These are phyloP conservation scores for Climacteris rufus DNA, from an alignment of 2,113 vertebrate species.

Conservation along the genomic window DNA sequence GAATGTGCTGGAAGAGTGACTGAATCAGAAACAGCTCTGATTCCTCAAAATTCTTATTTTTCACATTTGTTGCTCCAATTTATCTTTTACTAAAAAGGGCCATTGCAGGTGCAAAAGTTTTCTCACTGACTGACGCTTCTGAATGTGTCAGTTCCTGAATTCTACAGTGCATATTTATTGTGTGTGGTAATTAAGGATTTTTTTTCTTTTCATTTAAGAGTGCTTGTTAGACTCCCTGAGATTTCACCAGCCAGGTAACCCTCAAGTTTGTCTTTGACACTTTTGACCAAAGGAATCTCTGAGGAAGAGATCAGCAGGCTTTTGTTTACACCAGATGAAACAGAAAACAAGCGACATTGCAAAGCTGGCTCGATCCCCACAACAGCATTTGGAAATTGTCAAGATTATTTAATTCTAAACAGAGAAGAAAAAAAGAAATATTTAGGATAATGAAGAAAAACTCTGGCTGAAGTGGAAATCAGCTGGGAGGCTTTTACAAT, in stretches of 20 bases:
- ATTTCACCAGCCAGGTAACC: not conserved
- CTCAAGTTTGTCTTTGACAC: not conserved
- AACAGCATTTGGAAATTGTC: not conserved
- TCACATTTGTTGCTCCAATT: not conserved
- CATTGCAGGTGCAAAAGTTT: not conserved
- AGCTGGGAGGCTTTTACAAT: not conserved
- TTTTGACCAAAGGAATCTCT: not conserved
- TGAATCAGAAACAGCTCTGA: not conserved
- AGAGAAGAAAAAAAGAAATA: not conserved
- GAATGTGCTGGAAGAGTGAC: not conserved
- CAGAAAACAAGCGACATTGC: not conserved
- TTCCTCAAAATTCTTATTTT: not conserved
- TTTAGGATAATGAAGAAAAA: not conserved
- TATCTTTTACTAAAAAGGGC: not conserved
- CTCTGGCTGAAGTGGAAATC: not conserved
- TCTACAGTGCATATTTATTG: not conserved
- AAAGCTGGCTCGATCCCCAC: not conserved
- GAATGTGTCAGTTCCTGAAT: not conserved
- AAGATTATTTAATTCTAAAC: not conserved
- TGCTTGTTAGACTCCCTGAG: not conserved
- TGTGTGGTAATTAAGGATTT: not conserved
- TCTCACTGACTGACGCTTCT: not conserved
- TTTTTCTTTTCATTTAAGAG: not conserved
- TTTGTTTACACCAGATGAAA: not conserved
- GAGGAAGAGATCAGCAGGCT: not conserved